Conservation (phyloP, 2,797 vertebrate genomes). For the Eulemur rubriventer region DNA sequence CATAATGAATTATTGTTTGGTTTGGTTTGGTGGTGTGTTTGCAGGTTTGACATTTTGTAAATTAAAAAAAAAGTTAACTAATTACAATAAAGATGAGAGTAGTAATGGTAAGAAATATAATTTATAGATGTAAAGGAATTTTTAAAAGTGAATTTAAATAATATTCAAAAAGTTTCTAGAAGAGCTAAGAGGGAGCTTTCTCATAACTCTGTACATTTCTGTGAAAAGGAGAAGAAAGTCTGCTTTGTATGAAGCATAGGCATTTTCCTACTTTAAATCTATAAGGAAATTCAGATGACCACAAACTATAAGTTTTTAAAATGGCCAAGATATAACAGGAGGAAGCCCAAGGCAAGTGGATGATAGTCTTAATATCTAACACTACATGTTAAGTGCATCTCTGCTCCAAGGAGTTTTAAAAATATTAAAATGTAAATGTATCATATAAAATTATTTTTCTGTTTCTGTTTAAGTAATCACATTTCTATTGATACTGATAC, state of each 20-base stretch:
- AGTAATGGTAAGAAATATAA: background rate
- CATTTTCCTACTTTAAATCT: slow-evolving; percentile 57
- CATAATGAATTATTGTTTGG: background rate
- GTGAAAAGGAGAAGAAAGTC: background rate
- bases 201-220: background rate
- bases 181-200: background rate
- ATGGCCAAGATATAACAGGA: slow-evolving; percentile 20
- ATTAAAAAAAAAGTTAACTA: background rate
- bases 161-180: background rate
- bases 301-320: slow-evolving; percentile 16
- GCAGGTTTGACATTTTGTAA: background rate
- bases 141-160: background rate
- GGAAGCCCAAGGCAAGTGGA: background rate
- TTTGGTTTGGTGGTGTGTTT: background rate
- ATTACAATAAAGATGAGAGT: background rate
- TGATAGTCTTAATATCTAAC: background rate
- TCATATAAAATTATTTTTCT: background rate
- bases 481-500: slow-evolving; percentile 17
- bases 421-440: background rate
- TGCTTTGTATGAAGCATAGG: background rate
- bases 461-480: slow-evolving; percentile 23
- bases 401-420: slow-evolving; percentile 16
- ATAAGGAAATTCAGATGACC: slow-evolving; percentile 29
- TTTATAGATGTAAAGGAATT: background rate
- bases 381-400: slow-evolving; percentile 23